A percentile compares a stretch with the other conserved stretches of the same genome.
Conservation (phyloP, 2,113 vertebrate species). For the Ginglymostoma cirratum region DNA sequence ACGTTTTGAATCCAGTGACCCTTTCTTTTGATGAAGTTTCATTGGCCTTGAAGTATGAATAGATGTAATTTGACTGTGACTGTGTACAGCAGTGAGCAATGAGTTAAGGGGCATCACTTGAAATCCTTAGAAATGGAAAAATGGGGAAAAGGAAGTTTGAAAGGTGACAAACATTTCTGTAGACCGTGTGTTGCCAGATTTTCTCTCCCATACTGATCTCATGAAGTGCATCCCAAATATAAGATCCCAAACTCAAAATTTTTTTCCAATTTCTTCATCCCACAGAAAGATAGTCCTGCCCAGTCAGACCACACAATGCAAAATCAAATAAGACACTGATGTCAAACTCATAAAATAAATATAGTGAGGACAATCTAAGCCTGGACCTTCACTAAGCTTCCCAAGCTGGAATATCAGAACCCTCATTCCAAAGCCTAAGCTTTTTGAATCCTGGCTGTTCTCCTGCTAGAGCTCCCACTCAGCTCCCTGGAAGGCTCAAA, state of each 20-base stretch:
- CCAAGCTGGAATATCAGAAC: background rate
- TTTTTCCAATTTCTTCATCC: background rate
- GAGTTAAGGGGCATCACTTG: background rate
- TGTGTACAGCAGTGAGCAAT: background rate
- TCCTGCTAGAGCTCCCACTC: background rate
- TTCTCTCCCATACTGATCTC: background rate
- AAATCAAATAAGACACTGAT: background rate
- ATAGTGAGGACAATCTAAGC: background rate
- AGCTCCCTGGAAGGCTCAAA: background rate
- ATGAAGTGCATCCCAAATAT: background rate
- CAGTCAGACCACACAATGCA: background rate
- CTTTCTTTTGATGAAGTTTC: too few species aligned
- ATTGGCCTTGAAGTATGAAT: too few species aligned
- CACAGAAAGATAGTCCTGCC: background rate
- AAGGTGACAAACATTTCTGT: background rate
- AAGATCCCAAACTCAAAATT: background rate
- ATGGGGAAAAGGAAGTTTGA: background rate
- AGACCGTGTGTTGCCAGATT: background rate
- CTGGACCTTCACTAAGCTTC: background rate
- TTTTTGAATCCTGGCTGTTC: background rate
- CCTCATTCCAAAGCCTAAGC: background rate
- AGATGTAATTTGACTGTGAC: background rate
- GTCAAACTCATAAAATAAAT: background rate
- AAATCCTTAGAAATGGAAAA: background rate
- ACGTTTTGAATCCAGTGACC: too few species aligned